Conservation (phyloP, 35 echinoderm and acorn worm species). For the Heliocidaris erythrogramma region DNA sequence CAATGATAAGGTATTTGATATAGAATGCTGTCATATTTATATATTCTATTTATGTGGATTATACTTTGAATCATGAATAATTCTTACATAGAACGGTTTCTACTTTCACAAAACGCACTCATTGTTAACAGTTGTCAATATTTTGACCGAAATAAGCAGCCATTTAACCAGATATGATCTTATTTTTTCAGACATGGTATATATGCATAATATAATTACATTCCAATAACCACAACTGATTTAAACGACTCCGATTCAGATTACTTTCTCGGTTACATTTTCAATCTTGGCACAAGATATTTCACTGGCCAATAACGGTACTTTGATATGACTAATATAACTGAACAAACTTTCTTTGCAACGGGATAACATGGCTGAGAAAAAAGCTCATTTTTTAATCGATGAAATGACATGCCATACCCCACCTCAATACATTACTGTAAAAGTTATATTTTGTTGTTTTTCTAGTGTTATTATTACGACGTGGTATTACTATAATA, state of each 20-base stretch:
- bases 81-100: conserved; percentile 10
- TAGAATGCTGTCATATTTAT: conserved; percentile 18
- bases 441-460: too few species aligned
- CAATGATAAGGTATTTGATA: not conserved
- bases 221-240: not conserved
- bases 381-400: too few species aligned
- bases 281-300: not conserved
- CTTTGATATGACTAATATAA: too few species aligned
- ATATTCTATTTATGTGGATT: conserved; percentile 6
- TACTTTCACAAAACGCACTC: conserved; percentile 10
- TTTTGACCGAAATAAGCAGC: not conserved
- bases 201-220: not conserved
- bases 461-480: not conserved
- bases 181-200: not conserved
- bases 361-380: too few species aligned
- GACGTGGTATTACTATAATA: not conserved
- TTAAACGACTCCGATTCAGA: too few species aligned
- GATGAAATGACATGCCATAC: too few species aligned
- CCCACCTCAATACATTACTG: too few species aligned
- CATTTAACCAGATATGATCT: not conserved
- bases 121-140: not conserved
- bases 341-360: too few species aligned
- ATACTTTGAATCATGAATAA: not conserved
- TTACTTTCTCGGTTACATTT: not conserved
- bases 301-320: not conserved